Evolutionary conservation across 2,113 vertebrate species (phyloP), one percentile per base, ranked within the genome.

Genomic region (Colius striatus): DNA sequence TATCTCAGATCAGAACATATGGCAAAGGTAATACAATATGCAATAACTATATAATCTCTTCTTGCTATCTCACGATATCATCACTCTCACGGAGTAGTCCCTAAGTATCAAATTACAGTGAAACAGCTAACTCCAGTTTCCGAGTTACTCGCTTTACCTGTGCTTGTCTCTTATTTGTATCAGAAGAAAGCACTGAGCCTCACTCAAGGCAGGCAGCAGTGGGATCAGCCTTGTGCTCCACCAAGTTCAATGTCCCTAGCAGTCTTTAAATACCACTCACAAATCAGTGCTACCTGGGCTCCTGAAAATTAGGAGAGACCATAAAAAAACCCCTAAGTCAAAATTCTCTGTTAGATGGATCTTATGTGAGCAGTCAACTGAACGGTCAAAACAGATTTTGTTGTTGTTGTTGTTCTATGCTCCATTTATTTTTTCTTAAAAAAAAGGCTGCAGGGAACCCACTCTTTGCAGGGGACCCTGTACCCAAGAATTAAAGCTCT

Each of bases 301-400:
- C 53, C 63, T 38, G 66, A 94, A 97, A 97, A 96, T 92, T 54
- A 93, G 97, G 90, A 95, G 43, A 68, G 13, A 25, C 75, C 78
- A 87, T 93, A 77, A 96, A 78, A 53, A 26, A 23, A 92, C 91
- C 53, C 30, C 10, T 41, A 74, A 66, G 48, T 16, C 29, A 83
- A 92, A 90, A 60, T 16, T 38, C 66, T 30, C 41, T 50, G 8
- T 30, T 48, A 53, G 4, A 20, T 11, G 9, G 15, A 36, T 51
- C 30, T 58, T 47, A 63, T 21, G 10, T 70, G 30, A 80, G 57
- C 9, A 43, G 30, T 8, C 20, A 84, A 21, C 5, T 9, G 6
- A 80, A 65, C 3, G 7, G 11, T 83, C 34, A 41, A n/a, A 84
- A 11, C 3, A 36, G 17, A 17, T 27, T 13, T 22, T 12, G n/a